Evolutionary conservation across 2,888 invertebrate species (phyloP).

Genomic region (Pristionchus arcanus): DNA sequence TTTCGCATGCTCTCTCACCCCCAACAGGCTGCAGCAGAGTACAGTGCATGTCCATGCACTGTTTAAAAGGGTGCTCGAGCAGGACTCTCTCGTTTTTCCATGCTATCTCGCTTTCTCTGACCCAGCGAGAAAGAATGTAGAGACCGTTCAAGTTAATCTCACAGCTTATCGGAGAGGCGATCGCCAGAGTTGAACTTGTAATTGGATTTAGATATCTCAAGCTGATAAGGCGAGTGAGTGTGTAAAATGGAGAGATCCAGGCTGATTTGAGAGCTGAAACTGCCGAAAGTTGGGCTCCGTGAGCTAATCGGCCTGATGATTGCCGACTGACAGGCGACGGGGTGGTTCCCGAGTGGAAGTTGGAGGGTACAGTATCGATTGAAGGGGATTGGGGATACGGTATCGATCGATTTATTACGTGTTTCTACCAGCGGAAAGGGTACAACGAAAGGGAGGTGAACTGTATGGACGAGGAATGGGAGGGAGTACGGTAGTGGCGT

Average conservation of each 20-base stretch:
- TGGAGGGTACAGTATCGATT: neutral
- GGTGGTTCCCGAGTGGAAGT: neutral
- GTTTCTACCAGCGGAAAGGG: neutral
- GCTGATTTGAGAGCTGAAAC: neutral
- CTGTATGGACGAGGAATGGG: neutral
- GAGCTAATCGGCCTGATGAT: neutral
- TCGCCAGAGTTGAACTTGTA: neutral
- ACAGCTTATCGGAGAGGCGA: neutral
- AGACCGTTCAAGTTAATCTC: neutral
- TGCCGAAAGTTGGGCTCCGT: slow-evolving; percentile 21
- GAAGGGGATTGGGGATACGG: neutral
- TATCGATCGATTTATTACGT: slow-evolving; percentile 47
- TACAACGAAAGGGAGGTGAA: neutral
- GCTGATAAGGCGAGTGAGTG: neutral
- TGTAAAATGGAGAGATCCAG: neutral
- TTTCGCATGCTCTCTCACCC: neutral
- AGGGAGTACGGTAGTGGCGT: slow-evolving; percentile 25
- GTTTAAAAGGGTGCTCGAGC: neutral
- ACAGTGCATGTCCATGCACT: neutral
- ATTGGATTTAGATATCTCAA: neutral
- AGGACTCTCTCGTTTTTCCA: no score
- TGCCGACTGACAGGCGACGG: neutral
- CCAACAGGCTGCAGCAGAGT: neutral
- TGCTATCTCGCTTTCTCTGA: no score
- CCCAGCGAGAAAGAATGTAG: neutral